Conservation (phyloP, 2,888 invertebrate species). For the Hylaea fasciaria region DNA sequence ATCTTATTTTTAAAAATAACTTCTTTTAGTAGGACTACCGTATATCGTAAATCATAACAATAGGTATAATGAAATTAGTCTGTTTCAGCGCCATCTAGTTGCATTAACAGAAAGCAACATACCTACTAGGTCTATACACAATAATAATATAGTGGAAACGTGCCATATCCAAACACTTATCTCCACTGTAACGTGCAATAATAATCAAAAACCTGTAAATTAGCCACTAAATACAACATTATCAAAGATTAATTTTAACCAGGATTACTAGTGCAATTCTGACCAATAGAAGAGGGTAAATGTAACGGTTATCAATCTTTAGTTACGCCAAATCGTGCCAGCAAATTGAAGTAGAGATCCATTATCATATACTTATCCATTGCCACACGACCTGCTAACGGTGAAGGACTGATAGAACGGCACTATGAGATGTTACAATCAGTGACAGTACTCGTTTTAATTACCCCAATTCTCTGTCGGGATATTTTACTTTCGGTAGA, state of each 20-base stretch:
- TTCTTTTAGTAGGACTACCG: too few species aligned
- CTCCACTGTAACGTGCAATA: neutral
- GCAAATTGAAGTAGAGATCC: too few species aligned
- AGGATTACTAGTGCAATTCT: constrained; percentile 23
- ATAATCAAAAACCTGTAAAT: neutral
- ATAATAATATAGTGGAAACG: neutral
- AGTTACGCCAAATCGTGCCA: constrained; percentile 1
- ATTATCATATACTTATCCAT: constrained; percentile 12
- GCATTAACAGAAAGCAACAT: neutral
- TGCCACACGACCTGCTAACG: constrained; percentile 9
- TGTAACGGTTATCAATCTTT: constrained; percentile 17
- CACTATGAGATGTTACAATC: constrained; percentile 20
- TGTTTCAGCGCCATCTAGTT: constrained; percentile 11
- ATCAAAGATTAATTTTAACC: constrained; percentile 22
- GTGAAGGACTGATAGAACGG: constrained; percentile 15
- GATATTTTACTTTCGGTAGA: neutral
- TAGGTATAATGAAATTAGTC: neutral
- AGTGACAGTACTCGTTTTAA: constrained; percentile 1
- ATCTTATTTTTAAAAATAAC: neutral
- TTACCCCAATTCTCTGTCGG: constrained; percentile 8
- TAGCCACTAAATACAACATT: constrained; percentile 1
- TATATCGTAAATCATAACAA: neutral
- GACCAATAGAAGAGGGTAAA: constrained; percentile 21
- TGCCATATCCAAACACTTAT: neutral
- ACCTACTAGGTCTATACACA: neutral